Evolutionary conservation across 2,113 vertebrate species (phyloP), one percentile per base, ranked within the genome.

Genomic region (Platichthys stellatus): DNA sequence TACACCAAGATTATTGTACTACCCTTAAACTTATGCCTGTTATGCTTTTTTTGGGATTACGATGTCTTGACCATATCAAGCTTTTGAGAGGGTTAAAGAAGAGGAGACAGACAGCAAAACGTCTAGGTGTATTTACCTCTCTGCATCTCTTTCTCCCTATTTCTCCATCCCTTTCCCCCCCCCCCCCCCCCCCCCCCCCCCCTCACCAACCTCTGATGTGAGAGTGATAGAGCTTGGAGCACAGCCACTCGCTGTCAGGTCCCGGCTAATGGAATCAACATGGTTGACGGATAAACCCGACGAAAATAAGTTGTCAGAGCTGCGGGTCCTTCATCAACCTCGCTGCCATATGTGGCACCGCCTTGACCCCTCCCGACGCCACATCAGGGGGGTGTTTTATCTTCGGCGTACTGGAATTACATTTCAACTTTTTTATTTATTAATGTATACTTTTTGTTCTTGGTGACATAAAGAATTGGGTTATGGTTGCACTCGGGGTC

Each of bases 271-370:
- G 76, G 90, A 91, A 90, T 92, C 88, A 91, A 90, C 89, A 78
- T 74, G 80, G 85, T 76, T 92, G 90, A 93, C 75, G 83, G 87
- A 92, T 93, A 91, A 92, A 90, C 89, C 86, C 83, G 61, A 70
- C 51, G 78, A 90, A 90, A 91, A 91, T 89, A 88, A 88, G 88
- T 93, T 90, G 90, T 91, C 87, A 89, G 78, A 76, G 72, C 83
- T 15, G 67, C 24, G 14, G 86, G 80, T 82, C 72, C 79, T 91
- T 86, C 87, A 91, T 93, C 90, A 91, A 85, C 81, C 69, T 82
- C 81, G 45, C 76, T 24, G 75, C 78, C 78, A 72, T 35, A 23
- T 63, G 63, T 76, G 63, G 23, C 70, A 69, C 59, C 43, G 63
- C 86, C 81, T 85, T 88, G 90, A 90, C 89, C 89, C 79, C 43